Evolutionary conservation across 2,888 invertebrate species (phyloP), one percentile per base, ranked within the genome.

Genomic region (Tipula vernalis): DNA sequence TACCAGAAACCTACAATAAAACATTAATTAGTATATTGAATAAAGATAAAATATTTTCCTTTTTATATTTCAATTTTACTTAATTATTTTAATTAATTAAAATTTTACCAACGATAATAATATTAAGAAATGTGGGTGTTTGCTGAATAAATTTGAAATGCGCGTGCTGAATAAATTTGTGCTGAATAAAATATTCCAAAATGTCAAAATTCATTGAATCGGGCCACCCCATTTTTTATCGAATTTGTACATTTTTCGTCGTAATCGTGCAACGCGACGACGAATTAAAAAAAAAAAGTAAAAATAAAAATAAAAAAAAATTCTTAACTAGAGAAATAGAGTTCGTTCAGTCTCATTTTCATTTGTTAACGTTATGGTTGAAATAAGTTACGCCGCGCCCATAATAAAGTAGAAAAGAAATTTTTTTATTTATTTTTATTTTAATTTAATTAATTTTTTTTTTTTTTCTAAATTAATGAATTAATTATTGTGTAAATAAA

Each of bases 361-460:
- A 71, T 71, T 71, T 71, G 85, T 85, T 42, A 39, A 85, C 85
- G 28, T 28, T 41, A 85, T 85, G 85, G 85, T 42, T 85, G 28
- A 42, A 85, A 85, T 85, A 85, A 85, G 42, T 42, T 42, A 85
- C 85, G 85, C 85, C 85, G 85, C 85, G 85, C 85, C 85, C 85
- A 85, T 85, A 71, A 71, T 71, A 71, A 71, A 71, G 28, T 71
- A 71, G 71, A 28, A 71, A 28, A 71, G 10, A 28, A 71, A 71
- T 28, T 71, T 71, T 28, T 28, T 71, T 71, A 28, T 28, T 71
- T 71, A 28, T 28, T 71, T 71, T 57, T 51, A 13, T 51, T 51
- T 57, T 28, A 10, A 85, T 85, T 42, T 85, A 85, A 85, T 42
- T 42, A 84, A 84, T 42, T 85, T 42, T 18, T 42, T 39, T 42